Conservation (phyloP, 1,140 invertebrate genomes). For the Platorchestia sp. region DNA sequence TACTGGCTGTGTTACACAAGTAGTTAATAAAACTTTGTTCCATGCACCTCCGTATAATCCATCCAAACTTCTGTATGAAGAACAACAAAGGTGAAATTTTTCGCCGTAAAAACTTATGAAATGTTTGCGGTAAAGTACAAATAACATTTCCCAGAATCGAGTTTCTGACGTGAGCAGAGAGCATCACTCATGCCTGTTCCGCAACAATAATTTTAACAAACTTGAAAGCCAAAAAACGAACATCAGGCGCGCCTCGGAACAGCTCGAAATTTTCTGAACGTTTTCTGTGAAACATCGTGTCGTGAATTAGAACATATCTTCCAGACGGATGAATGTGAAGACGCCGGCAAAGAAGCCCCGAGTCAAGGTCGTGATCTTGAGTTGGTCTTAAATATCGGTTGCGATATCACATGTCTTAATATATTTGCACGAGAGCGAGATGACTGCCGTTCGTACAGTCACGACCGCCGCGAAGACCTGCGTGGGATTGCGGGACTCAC, state of each 20-base stretch:
- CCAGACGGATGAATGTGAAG: not conserved
- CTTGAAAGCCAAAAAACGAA: not conserved
- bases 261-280: not conserved
- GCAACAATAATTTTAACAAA: not conserved
- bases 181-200: not conserved
- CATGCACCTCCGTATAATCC: no score
- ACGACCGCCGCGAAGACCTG: not conserved
- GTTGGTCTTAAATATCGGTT: slow-evolving; percentile 38
- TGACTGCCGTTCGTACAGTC: not conserved
- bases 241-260: not conserved
- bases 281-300: not conserved
- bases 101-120: no score
- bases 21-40: no score
- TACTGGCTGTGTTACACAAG: no score
- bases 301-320: not conserved
- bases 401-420: slow-evolving; percentile 49
- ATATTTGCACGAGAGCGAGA: slow-evolving; percentile 48
- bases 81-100: no score
- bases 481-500: not conserved
- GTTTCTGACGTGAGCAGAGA: not conserved
- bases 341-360: not conserved
- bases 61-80: no score
- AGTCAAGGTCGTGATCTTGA: slow-evolving; percentile 41
- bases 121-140: not conserved
- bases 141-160: not conserved